Percentiles rank a stretch among this genome's conserved stretches.
phyloP scores from a whole-genome alignment of 2,113 vertebrate genomes.

The Epinephelus cyanopodus region DNA sequence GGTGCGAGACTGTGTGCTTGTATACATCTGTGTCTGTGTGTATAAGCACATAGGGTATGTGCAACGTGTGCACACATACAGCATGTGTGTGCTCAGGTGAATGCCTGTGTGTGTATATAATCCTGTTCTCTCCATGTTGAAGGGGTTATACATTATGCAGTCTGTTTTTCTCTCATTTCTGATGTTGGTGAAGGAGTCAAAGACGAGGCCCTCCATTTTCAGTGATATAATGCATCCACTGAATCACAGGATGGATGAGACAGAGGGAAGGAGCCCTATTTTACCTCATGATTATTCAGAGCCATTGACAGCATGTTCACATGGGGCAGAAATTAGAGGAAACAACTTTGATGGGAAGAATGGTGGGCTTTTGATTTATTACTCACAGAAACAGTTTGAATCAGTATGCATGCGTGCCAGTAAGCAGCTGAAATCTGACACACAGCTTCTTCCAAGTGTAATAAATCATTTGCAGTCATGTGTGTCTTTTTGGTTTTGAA shows the following conservation, averaged over 20 bases:
- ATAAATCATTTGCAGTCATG: slow-evolving; percentile 60
- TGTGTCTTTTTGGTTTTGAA: slow-evolving; percentile 14
- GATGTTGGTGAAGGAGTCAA: slow-evolving; percentile 43
- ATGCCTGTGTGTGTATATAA: slow-evolving; percentile 26
- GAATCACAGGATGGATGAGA: slow-evolving; percentile 39
- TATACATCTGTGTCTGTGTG: slow-evolving; percentile 5
- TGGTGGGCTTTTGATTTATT: slow-evolving; percentile 61
- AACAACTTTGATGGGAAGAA: slow-evolving; percentile 50
- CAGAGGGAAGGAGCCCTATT: slow-evolving; percentile 17
- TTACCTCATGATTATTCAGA: slow-evolving; percentile 31
- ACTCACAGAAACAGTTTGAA: slow-evolving; percentile 44
- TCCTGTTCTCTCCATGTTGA: slow-evolving; percentile 7
- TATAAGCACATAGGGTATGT: background rate
- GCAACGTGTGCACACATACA: background rate
- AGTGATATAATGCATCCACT: slow-evolving; percentile 33
- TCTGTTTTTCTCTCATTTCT: slow-evolving; percentile 22
- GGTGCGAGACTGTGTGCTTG: slow-evolving; percentile 15
- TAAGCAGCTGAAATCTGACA: slow-evolving; percentile 55
- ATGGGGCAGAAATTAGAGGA: slow-evolving; percentile 33
- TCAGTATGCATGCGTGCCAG: slow-evolving; percentile 32
- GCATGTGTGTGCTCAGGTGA: slow-evolving; percentile 16
- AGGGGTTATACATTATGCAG: background rate
- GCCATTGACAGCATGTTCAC: slow-evolving; percentile 37
- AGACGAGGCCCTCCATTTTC: slow-evolving; percentile 64
- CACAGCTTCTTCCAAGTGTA: slow-evolving; percentile 46